Conservation (phyloP, 2,888 invertebrate species). For the Colletes collaris region DNA sequence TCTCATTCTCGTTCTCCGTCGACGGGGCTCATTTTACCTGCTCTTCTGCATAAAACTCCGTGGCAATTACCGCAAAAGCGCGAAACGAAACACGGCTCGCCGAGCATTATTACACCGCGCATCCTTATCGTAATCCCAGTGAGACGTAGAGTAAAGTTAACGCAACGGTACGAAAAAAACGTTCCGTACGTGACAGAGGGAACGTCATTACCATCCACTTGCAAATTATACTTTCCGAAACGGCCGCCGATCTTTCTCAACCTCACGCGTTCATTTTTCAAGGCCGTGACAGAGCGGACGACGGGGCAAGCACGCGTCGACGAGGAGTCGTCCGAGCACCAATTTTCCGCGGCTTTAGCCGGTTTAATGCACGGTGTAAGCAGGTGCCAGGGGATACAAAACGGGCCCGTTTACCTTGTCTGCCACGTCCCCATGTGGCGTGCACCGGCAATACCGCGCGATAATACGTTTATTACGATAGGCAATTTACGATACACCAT, state of each 20-base stretch:
- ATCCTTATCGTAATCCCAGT: not conserved
- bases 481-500: constrained; percentile 68
- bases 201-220: constrained; percentile 29
- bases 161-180: constrained; percentile 13
- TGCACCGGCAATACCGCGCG: constrained; percentile 52
- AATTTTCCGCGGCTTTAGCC: constrained; percentile 57
- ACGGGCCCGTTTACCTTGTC: constrained; percentile 60
- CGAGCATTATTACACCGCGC: constrained; percentile 10
- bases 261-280: constrained; percentile 50
- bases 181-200: constrained; percentile 36
- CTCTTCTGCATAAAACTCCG: not conserved
- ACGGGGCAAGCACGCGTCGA: constrained; percentile 32
- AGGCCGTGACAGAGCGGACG: constrained; percentile 28
- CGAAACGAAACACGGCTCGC: constrained; percentile 9
- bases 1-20: not conserved
- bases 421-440: constrained; percentile 58
- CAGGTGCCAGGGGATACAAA: constrained; percentile 63
- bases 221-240: constrained; percentile 44
- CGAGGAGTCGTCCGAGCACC: constrained; percentile 29
- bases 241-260: constrained; percentile 40
- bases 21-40: not conserved
- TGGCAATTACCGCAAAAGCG: constrained; percentile 24
- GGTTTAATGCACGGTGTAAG: constrained; percentile 49
- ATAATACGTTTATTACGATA: constrained; percentile 74
- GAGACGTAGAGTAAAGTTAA: constrained; percentile 25